phyloP scores from a whole-genome alignment of 1,140 invertebrate genomes.

The Pseudachorutes palmiensis region DNA sequence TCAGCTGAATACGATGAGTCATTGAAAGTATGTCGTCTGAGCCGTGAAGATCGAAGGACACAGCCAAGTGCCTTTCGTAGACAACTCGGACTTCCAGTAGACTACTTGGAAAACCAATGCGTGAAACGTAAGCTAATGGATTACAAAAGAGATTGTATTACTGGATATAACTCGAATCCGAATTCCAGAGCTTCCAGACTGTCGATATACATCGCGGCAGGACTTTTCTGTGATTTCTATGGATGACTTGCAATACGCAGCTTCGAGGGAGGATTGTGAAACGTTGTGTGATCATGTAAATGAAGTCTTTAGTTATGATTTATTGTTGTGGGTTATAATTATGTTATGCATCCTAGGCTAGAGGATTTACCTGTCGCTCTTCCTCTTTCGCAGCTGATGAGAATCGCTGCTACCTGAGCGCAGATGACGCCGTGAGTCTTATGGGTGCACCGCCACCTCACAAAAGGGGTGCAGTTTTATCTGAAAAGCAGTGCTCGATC shows the following conservation, averaged over 20 bases:
- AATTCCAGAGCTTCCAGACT: conserved; percentile 45
- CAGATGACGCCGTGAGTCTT: conserved; percentile 46
- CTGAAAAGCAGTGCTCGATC: conserved; percentile 45
- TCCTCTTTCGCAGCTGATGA: conserved; percentile 42
- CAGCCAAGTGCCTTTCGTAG: conserved; percentile 47
- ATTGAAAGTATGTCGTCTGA: conserved; percentile 44
- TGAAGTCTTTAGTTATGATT: background rate
- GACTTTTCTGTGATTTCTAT: conserved; percentile 46
- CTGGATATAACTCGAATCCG: background rate
- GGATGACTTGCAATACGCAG: conserved; percentile 47
- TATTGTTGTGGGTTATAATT: background rate
- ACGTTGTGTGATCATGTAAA: conserved; percentile 45
- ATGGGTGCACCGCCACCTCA: conserved; percentile 39
- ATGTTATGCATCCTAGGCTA: conserved; percentile 35
- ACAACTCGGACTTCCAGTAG: conserved; percentile 42
- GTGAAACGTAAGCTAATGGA: conserved; percentile 39
- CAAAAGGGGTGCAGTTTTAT: conserved; percentile 42
- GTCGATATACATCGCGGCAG: conserved; percentile 43
- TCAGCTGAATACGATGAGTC: conserved; percentile 46
- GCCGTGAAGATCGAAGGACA: conserved; percentile 47
- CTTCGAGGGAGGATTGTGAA: conserved; percentile 45
- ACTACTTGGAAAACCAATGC: conserved; percentile 53
- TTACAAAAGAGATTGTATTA: background rate
- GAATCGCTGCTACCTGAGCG: conserved; percentile 47
- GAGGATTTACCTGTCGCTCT: conserved; percentile 43